A percentile compares a stretch with the other conserved stretches of the same genome.
These are phyloP conservation scores for Astreopora myriophthalma DNA, from an alignment of 64 coral and sea anemone genomes.

Conservation along the genomic window DNA sequence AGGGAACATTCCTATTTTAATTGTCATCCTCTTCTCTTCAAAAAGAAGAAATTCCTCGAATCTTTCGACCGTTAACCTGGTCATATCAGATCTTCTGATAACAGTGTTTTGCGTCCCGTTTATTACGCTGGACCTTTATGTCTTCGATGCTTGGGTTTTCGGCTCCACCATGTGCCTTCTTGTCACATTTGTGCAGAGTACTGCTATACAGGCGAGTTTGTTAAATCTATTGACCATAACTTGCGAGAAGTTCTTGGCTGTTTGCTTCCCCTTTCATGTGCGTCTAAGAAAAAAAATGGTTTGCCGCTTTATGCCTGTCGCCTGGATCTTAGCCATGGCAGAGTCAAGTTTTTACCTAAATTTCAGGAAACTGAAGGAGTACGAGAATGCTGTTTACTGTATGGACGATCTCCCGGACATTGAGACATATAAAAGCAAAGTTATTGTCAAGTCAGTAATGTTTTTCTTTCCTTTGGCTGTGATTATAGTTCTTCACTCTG, in stretches of 20 bases:
- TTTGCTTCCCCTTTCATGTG: constrained; percentile 60
- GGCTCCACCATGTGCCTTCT: constrained; percentile 61
- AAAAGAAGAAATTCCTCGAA: constrained; percentile 25
- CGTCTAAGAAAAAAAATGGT: constrained; percentile 38
- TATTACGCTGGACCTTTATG: constrained; percentile 58
- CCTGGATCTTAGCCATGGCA: constrained; percentile 43
- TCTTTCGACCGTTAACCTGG: constrained; percentile 62
- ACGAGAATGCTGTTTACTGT: not conserved
- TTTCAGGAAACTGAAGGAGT: not conserved
- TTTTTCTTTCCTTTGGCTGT: not conserved
- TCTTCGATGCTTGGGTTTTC: constrained; percentile 73
- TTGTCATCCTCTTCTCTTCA: not conserved
- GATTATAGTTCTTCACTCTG: not conserved
- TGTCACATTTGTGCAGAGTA: constrained; percentile 57
- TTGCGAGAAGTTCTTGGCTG: constrained; percentile 70
- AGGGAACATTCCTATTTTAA: constrained; percentile 28
- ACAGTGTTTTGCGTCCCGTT: constrained; percentile 62
- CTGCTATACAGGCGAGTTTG: constrained; percentile 30
- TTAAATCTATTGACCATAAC: constrained; percentile 68
- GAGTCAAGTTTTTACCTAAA: not conserved
- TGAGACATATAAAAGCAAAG: not conserved
- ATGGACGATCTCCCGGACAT: not conserved
- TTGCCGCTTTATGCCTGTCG: constrained; percentile 25
- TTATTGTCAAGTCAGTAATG: not conserved
- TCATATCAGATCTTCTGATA: constrained; percentile 66